Evolutionary conservation across 1,140 invertebrate genomes (phyloP).

Genomic region (Drosophila guanche): DNA sequence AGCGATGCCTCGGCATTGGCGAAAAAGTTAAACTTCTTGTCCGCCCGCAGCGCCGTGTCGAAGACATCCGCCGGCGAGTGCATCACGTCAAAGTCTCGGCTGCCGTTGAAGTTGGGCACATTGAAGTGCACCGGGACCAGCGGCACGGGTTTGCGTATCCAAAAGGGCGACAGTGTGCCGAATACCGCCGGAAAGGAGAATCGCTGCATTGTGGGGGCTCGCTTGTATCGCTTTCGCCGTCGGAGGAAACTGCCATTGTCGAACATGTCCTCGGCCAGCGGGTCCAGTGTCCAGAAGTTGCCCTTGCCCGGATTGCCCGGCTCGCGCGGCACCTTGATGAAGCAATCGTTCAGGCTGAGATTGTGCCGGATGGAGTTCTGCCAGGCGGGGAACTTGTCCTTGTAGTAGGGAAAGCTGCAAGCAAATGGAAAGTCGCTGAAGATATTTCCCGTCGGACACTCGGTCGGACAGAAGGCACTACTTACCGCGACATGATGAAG

Average conservation of each 20-base stretch:
- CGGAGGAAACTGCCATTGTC: conserved; percentile 99
- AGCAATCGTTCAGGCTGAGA: conserved; percentile 98
- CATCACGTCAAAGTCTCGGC: conserved; percentile 77
- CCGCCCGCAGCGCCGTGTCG: conserved; percentile 64
- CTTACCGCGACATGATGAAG: conserved; percentile 96
- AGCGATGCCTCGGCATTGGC: conserved; percentile 74
- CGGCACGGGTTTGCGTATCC: conserved; percentile 85
- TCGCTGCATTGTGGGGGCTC: conserved; percentile 86
- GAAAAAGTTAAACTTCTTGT: conserved; percentile 82
- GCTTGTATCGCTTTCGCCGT: conserved; percentile 97
- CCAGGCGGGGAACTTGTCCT: conserved; percentile 97
- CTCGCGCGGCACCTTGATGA: conserved; percentile 98
- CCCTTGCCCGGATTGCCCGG: conserved; percentile 99
- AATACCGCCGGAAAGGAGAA: conserved; percentile 83
- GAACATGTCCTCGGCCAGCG: conserved; percentile 99
- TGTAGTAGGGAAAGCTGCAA: conserved; percentile 94
- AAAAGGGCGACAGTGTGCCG: conserved; percentile 83
- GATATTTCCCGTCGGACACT: not conserved
- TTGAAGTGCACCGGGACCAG: conserved; percentile 84
- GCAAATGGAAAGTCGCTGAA: not conserved
- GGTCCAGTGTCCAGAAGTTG: conserved; percentile 99
- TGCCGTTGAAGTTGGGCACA: conserved; percentile 75
- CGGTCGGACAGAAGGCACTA: not conserved
- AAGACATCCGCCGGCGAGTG: conserved; percentile 75
- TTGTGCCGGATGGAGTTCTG: conserved; percentile 99